Evolutionary conservation across 2,888 invertebrate species (phyloP).

Genomic region (Laspeyria flexula): DNA sequence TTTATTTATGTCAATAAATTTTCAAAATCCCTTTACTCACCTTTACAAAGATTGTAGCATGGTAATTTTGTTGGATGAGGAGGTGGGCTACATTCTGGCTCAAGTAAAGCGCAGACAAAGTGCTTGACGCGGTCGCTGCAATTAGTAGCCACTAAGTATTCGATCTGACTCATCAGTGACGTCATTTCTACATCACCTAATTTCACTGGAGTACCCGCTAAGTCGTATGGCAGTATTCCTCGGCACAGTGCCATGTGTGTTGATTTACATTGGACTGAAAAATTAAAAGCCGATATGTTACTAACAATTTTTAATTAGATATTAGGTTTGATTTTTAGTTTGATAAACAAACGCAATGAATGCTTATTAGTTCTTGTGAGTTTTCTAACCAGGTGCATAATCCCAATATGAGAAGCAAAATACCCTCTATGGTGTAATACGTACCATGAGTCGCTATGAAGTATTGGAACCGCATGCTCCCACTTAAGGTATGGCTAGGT

Average conservation of each 20-base stretch:
- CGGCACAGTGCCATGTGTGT: slow-evolving; percentile 84
- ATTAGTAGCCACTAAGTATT: slow-evolving; percentile 86
- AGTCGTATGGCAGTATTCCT: slow-evolving; percentile 89
- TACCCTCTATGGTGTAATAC: not conserved
- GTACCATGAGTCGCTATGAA: slow-evolving; percentile 19
- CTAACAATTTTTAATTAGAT: not conserved
- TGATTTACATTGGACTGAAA: slow-evolving; percentile 83
- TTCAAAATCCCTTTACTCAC: too few relatives aligned
- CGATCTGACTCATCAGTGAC: slow-evolving; percentile 83
- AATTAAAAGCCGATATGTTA: not conserved
- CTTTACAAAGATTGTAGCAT: slow-evolving; percentile 88
- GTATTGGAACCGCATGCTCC: slow-evolving; percentile 49
- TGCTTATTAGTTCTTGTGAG: too few relatives aligned
- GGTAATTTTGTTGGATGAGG: slow-evolving; percentile 87
- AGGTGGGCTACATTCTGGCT: slow-evolving; percentile 88
- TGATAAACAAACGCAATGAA: not conserved
- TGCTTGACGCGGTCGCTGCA: slow-evolving; percentile 88
- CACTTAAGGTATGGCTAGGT: slow-evolving; percentile 9
- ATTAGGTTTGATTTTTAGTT: not conserved
- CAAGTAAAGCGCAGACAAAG: slow-evolving; percentile 88
- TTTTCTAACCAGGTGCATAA: too few relatives aligned
- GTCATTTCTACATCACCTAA: slow-evolving; percentile 71
- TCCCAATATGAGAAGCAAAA: too few relatives aligned
- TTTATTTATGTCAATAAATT: too few relatives aligned
- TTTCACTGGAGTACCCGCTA: slow-evolving; percentile 82